A percentile compares a stretch with the other conserved stretches of the same genome.
phyloP scores from a whole-genome alignment of 2,888 invertebrate genomes.

The Eupeodes luniger region DNA sequence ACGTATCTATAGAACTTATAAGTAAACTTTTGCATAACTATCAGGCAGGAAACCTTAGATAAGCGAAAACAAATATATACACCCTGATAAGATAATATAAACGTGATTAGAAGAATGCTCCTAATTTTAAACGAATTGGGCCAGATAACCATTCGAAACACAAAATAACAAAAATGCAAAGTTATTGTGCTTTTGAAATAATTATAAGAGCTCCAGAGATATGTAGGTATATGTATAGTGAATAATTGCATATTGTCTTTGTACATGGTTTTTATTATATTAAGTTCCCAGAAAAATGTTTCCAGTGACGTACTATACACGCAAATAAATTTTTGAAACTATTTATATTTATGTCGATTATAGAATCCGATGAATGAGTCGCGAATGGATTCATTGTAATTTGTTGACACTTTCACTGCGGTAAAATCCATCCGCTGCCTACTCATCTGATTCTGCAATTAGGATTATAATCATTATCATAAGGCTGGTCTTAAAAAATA shows the following conservation, averaged over 20 bases:
- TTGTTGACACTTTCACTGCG: too few relatives aligned
- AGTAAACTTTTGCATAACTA: constrained; percentile 47
- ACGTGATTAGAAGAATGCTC: constrained; percentile 37
- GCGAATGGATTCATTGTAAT: too few relatives aligned
- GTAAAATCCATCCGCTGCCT: too few relatives aligned
- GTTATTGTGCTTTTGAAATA: constrained; percentile 39
- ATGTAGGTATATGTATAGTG: background rate
- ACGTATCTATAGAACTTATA: background rate
- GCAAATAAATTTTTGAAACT: too few relatives aligned
- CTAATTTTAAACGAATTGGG: constrained; percentile 51
- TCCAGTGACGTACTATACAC: too few relatives aligned
- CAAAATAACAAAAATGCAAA: constrained; percentile 47
- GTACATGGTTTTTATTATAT: background rate
- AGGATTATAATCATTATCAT: too few relatives aligned
- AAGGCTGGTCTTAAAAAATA: too few relatives aligned
- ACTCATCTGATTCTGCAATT: too few relatives aligned
- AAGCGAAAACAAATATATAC: constrained; percentile 21
- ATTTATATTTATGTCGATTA: too few relatives aligned
- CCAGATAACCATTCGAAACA: constrained; percentile 53
- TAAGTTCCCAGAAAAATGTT: background rate
- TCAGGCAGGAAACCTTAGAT: constrained; percentile 55
- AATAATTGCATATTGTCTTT: too few relatives aligned
- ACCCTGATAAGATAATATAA: constrained; percentile 52
- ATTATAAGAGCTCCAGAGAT: constrained; percentile 7
- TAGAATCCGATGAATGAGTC: too few relatives aligned